Evolutionary conservation across 2,113 vertebrate species (phyloP).

Genomic region (Toxostoma redivivum): DNA sequence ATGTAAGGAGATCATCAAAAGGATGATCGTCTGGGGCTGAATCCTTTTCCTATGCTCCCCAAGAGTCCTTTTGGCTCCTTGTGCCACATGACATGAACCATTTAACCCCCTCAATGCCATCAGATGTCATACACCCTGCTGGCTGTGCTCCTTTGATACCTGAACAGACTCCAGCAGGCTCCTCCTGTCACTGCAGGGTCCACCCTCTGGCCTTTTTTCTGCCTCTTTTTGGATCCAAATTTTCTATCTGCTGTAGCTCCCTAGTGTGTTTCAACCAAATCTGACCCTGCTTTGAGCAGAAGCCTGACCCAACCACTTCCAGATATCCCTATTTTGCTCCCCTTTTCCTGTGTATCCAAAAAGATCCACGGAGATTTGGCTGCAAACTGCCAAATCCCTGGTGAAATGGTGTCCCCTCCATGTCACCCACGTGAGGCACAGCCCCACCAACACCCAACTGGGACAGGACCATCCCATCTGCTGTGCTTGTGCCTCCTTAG

Average conservation of each 20-base stretch:
- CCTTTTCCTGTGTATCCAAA: not conserved
- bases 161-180: not conserved
- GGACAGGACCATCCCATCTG: not conserved
- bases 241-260: not conserved
- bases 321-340: not conserved
- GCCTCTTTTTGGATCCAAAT: not conserved
- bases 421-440: not conserved
- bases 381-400: not conserved
- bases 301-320: not conserved
- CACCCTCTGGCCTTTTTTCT: not conserved
- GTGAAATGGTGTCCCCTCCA: not conserved
- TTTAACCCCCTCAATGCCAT: not conserved
- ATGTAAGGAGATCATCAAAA: not conserved
- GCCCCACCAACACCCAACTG: not conserved
- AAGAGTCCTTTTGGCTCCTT: not conserved
- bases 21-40: not conserved
- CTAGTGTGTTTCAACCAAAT: not conserved
- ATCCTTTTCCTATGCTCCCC: not conserved
- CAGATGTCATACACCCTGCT: rapidly evolving
- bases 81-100: not conserved
- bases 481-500: not conserved
- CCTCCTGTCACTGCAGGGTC: not conserved
- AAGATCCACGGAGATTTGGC: not conserved
- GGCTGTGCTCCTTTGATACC: not conserved
- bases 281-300: not conserved